These are phyloP conservation scores for Rhinatrema bivittatum DNA, from an alignment of 2,797 vertebrate genomes.

Conservation along the genomic window DNA sequence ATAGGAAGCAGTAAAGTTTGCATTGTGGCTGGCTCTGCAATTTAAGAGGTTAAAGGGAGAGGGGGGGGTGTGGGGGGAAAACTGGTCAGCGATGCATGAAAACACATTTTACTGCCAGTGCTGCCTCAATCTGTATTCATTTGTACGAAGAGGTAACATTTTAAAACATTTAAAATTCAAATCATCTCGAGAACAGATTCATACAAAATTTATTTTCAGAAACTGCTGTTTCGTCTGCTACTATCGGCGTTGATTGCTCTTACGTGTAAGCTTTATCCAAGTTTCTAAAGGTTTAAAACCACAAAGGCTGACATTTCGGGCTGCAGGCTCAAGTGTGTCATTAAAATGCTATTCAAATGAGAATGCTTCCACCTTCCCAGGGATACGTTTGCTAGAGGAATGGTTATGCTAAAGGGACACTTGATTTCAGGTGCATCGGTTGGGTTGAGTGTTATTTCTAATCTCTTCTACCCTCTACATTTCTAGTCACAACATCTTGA, in stretches of 20 bases:
- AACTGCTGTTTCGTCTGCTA: conserved; percentile 48
- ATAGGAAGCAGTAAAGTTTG: conserved; percentile 29
- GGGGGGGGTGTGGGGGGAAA: conserved; percentile 20
- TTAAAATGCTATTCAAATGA: conserved; percentile 48
- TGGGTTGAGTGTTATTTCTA: too few relatives aligned
- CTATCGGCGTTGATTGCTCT: conserved; percentile 47
- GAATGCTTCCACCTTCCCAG: conserved; percentile 40
- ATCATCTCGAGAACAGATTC: conserved; percentile 52
- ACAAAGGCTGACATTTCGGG: conserved; percentile 49
- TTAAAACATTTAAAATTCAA: conserved; percentile 60
- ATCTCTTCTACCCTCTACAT: too few relatives aligned
- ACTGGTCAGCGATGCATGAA: conserved; percentile 19
- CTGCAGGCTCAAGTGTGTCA: conserved; percentile 35
- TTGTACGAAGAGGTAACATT: conserved; percentile 48
- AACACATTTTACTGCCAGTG: conserved; percentile 35
- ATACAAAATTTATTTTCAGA: conserved; percentile 57
- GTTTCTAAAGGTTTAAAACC: conserved; percentile 49
- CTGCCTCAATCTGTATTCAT: conserved; percentile 31
- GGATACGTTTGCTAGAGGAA: conserved; percentile 37
- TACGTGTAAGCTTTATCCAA: conserved; percentile 46
- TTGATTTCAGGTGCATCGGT: too few relatives aligned
- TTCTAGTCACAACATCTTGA: too few relatives aligned
- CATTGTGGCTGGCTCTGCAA: conserved; percentile 29
- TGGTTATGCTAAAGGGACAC: conserved; percentile 24
- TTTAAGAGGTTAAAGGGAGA: conserved; percentile 39